Base-by-base conservation (phyloP, 2,113 vertebrate species). In the Atractosteus spatula region DNA sequence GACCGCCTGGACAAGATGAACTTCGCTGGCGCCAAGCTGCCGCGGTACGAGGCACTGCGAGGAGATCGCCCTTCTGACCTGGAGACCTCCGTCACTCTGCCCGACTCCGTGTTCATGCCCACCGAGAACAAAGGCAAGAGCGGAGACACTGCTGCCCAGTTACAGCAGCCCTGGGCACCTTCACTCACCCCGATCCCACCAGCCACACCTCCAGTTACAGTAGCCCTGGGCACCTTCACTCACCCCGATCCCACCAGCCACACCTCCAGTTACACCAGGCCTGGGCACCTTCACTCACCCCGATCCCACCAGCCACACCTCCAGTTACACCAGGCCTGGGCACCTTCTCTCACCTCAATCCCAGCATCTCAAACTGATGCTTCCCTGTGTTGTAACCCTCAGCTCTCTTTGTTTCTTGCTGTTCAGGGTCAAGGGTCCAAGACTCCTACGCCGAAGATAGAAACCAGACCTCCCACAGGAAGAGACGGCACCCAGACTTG, bases 1-100 rank as follows among this genome's bases (percentile, higher is more conserved):
- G 96, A 97, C 75, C 94, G 93, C 42, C 81, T 99, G 82, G 94
- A 96, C 80, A 97, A 95, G 86, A 89, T 90, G 83, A 96, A 93
- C 78, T 95, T 94, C 0, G 91, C 87, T 0, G 95, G 94, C 0
- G 91, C 94, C 63, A 94, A 88, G 76, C 89, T 99, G 70, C 97
- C 96, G 0, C 92, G 88, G 0, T 98, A 97, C 2, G 92, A 97
- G 82, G 90, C 90, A 0, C 82, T 98, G 77, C 86, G 91, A 0
- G 96, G 95, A 2, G 93, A 94, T 47, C 92, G 90, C 6, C 95
- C 95, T 0, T 78, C 77, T 0, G 96, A 99, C 80, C 86, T 93
- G 11, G 96, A 97, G 84, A 97, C 96, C 0, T 89, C 90, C 0
- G 92, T 97, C 81, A 96, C 94, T 3, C 89, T 98, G 41, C 96